Evolutionary conservation across 2,888 invertebrate species (phyloP), one percentile per base, ranked within the genome.

Genomic region (Plagodis dolabraria): DNA sequence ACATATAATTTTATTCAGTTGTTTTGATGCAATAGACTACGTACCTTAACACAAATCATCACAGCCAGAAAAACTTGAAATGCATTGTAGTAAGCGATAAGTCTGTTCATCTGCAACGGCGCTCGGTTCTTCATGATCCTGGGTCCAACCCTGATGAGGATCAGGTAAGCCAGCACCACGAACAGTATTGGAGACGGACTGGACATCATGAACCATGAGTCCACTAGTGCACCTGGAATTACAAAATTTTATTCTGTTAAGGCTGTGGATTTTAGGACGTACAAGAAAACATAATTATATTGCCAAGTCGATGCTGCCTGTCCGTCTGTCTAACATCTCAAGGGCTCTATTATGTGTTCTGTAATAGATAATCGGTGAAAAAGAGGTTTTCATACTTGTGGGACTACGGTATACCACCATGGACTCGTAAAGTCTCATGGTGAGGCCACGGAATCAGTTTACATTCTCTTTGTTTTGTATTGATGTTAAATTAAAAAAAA

Each of bases 31-130:
- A 45, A 35, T 38, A 38, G 0, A 33, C 9, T 50, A 9, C 36
- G 70, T 64, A 92, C 92, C 86, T 92, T 92, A 56, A 81, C 71
- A 76, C 89, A 90, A 64, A 92, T 83, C 72, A 82, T 81, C 7
- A 76, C 69, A 0, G 98, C 98, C 76, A 98, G 95, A 33, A 96
- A 63, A 0, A 98, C 98, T 94, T 98, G 98, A 55, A 96, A 94
- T 5, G 96, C 96, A 80, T 99, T 99, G 81, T 98, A 99, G 46
- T 94, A 92, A 34, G 98, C 94, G 85, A 98, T 93, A 0, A 96
- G 79, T 40, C 93, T 93, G 72, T 96, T 95, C 61, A 98, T 88
- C 71, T 96, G 94, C 71, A 96, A 93, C 0, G 96, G 94, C 47
- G 94, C 92, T 38, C 96, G 92, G 64, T 96, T 95, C 79, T 94